These are phyloP conservation scores for Gisinianus flammeolus DNA, from an alignment of 2,888 invertebrate genomes.

Conservation along the genomic window DNA sequence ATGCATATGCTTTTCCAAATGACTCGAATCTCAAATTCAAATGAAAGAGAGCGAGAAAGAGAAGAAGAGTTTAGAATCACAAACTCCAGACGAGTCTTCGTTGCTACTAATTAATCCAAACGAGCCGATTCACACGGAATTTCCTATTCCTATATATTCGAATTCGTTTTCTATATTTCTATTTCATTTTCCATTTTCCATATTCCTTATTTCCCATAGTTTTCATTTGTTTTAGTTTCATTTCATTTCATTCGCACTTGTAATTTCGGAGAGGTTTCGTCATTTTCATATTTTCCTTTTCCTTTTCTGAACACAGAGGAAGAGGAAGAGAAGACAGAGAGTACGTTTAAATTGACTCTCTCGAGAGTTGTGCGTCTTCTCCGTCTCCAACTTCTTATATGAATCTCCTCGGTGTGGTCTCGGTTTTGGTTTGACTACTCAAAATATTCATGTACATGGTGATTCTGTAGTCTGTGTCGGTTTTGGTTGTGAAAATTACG, in stretches of 20 bases:
- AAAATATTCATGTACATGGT: too few species aligned
- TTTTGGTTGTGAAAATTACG: too few species aligned
- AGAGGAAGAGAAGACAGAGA: too few species aligned
- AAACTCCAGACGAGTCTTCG: too few species aligned
- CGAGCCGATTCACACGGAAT: slow-evolving; percentile 38
- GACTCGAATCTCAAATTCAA: background rate
- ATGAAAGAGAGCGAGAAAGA: slow-evolving; percentile 20
- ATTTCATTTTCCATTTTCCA: slow-evolving; percentile 4
- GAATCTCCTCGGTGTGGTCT: too few species aligned
- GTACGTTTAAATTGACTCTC: too few species aligned
- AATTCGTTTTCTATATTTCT: background rate
- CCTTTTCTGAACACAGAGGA: too few species aligned
- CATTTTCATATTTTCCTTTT: slow-evolving; percentile 15
- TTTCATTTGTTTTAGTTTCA: slow-evolving; percentile 12
- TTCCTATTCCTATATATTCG: slow-evolving; percentile 4
- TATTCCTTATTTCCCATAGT: slow-evolving; percentile 1
- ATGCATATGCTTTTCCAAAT: slow-evolving; percentile 5
- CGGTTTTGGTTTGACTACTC: too few species aligned
- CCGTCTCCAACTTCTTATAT: too few species aligned
- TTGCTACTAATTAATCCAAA: slow-evolving; percentile 40
- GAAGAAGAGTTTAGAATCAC: slow-evolving; percentile 26
- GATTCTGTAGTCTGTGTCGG: too few species aligned
- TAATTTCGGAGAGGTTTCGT: background rate
- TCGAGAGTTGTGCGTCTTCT: too few species aligned
- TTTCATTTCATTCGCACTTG: slow-evolving; percentile 24